Evolutionary conservation across 2,888 invertebrate species (phyloP), one percentile per base, ranked within the genome.

Genomic region (Caenorhabditis sp.): DNA sequence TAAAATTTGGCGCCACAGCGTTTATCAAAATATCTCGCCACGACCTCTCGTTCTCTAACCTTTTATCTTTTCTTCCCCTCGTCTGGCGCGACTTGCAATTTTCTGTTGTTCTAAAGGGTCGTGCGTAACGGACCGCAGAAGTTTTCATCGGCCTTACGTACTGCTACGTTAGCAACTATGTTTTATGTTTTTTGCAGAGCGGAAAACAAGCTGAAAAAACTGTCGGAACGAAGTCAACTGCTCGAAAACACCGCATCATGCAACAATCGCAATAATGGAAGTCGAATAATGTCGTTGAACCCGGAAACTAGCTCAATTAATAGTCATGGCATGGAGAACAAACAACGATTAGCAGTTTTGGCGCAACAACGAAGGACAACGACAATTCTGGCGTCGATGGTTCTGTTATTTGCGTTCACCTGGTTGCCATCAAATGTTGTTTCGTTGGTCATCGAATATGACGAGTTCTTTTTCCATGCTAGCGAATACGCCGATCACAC

Each of bases 391-490:
- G 76, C 77, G 0, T 75, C 77, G 10, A 82, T 84, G 80, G 80
- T 84, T 14, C 60, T 83, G 24, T 72, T 84, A 27, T 85, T 83
- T 64, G 84, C 76, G 1, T 59, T 81, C 50, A 76, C 79, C 17
- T 85, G 84, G 84, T 69, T 84, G 14, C 83, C 83, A 6, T 79
- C 82, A 62, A 83, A 83, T 55, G 79, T 81, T 50, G 77, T 82
- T 59, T 76, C 82, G 10, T 53, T 81, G 54, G 78, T 83, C 59
- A 78, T 83, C 53, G 83, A 83, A 55, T 87, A 86, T 68, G 83
- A 85, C 57, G 82, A 83, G 60, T 72, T 68, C 55, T 75, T 75
- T 50, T 77, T 80, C 62, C 74, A 75, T 63, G 53, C 64, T 17
- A 62, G 66, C 27, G 67, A 62, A 17, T 57, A 67, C 12, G 70